Conservation (phyloP, 92 coral and sea anemone species). For the Heliopora coerulea region DNA sequence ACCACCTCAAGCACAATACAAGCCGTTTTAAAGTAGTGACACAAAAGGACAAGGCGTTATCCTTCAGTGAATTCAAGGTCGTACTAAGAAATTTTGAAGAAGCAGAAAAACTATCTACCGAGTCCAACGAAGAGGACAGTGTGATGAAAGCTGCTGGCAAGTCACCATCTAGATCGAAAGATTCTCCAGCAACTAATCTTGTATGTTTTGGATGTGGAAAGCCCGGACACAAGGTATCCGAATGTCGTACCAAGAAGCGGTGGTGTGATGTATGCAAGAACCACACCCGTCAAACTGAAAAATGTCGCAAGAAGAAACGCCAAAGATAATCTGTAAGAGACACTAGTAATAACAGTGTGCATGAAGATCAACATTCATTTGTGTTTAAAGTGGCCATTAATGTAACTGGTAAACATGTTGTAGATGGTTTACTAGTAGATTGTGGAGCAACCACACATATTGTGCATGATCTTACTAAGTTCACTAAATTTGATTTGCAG, state of each 20-base stretch:
- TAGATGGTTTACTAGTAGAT: slow-evolving; percentile 30
- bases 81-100: slow-evolving; percentile 29
- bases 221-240: slow-evolving; percentile 28
- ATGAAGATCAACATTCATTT: slow-evolving; percentile 29
- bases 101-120: slow-evolving; percentile 12
- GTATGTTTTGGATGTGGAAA: slow-evolving; percentile 23
- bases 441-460: slow-evolving; percentile 50
- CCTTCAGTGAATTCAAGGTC: slow-evolving; percentile 36
- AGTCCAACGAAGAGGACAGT: slow-evolving; percentile 4
- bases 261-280: slow-evolving; percentile 22
- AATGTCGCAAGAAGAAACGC: slow-evolving; percentile 26
- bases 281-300: slow-evolving; percentile 6
- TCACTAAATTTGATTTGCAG: slow-evolving; percentile 37
- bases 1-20: slow-evolving; percentile 11
- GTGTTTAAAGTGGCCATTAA: slow-evolving; percentile 28
- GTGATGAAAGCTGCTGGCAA: not conserved
- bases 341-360: not conserved
- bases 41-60: slow-evolving; percentile 35
- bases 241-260: slow-evolving; percentile 21
- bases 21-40: slow-evolving; percentile 31
- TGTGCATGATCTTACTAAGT: slow-evolving; percentile 38
- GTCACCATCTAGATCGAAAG: no score
- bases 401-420: not conserved
- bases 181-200: not conserved
- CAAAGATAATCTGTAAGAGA: slow-evolving; percentile 5